These are phyloP conservation scores for Tetrao urogallus DNA, from an alignment of 2,113 vertebrate genomes.

Conservation along the genomic window DNA sequence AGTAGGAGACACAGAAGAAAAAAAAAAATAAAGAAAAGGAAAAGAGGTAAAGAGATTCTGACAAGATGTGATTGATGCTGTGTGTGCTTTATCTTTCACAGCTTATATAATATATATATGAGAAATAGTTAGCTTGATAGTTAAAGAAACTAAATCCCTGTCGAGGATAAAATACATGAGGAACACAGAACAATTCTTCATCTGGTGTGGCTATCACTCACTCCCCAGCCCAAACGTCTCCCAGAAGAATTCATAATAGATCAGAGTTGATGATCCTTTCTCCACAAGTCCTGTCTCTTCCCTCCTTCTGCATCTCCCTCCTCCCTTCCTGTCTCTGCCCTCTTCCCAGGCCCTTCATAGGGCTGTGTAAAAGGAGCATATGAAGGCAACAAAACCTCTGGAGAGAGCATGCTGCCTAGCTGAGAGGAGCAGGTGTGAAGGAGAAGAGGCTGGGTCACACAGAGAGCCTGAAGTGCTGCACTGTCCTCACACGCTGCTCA, in stretches of 20 bases:
- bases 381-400: not conserved
- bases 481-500: not conserved
- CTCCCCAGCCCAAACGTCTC: slow-evolving; percentile 49
- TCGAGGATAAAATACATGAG: slow-evolving; percentile 62
- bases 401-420: fast-evolving
- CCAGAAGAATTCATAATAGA: slow-evolving; percentile 44
- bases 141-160: slow-evolving; percentile 65
- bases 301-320: not conserved
- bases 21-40: not conserved
- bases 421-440: not conserved
- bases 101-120: slow-evolving; percentile 59
- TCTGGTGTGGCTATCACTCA: slow-evolving; percentile 59
- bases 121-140: slow-evolving; percentile 64
- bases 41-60: slow-evolving; percentile 42
- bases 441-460: not conserved
- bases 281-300: not conserved
- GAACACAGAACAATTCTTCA: slow-evolving; percentile 56
- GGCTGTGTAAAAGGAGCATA: not conserved
- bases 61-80: slow-evolving; percentile 50
- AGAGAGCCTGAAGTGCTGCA: not conserved
- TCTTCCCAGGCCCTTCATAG: not conserved
- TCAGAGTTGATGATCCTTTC: slow-evolving; percentile 26
- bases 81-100: slow-evolving; percentile 63
- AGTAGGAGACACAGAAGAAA: not conserved
- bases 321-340: not conserved